Evolutionary conservation across 1,140 invertebrate genomes (phyloP), one percentile per base, ranked within the genome.

Genomic region (Drosophila oshimai): DNA sequence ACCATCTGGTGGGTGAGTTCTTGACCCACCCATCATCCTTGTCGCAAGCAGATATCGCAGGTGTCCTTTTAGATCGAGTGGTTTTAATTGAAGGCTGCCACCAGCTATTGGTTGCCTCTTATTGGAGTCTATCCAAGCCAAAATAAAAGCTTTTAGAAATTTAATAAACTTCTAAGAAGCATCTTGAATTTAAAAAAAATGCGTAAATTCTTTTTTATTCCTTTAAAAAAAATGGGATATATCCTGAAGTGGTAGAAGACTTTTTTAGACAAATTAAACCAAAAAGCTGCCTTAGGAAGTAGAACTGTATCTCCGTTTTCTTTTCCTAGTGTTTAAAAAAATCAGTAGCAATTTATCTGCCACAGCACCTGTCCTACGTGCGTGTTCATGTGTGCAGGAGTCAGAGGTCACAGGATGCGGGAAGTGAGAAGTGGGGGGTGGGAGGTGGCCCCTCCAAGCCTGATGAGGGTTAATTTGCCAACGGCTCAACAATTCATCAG

Each of bases 381-480:
- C 58, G 61, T 65, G 42, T 50, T 65, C 61, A 65, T 65, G 61
- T 65, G 61, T 65, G 61, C 58, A 13, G 26, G 33, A 36, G n/a
- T 18, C 3, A 15, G 22, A 42, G 57, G 58, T 6, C n/a, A 15
- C 29, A 22, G 55, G 24, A 61, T 12, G 10, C 13, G 22, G 6
- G 20, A 22, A 18, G 31, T 54, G 17, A 17, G 5, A 24, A 58
- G 39, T 18, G 37, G 29, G n/a, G n/a, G n/a, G n/a, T n/a, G 17
- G 22, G 5, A 24, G 58, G 39, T 18, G 37, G 29, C 9, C 37
- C 68, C 37, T 15, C 33, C 20, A 29, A 70, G 55, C 51, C 54
- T 86, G 81, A 86, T 80, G 76, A 86, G 72, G 80, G 81, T 86
- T 69, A 69, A 64, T 60, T 73, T 73, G 67, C 57, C 71, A 73